A percentile compares a stretch with the other conserved stretches of the same genome.
Evolutionary conservation across 2,888 invertebrate species (phyloP).

Genomic region (Nomada fucata): DNA sequence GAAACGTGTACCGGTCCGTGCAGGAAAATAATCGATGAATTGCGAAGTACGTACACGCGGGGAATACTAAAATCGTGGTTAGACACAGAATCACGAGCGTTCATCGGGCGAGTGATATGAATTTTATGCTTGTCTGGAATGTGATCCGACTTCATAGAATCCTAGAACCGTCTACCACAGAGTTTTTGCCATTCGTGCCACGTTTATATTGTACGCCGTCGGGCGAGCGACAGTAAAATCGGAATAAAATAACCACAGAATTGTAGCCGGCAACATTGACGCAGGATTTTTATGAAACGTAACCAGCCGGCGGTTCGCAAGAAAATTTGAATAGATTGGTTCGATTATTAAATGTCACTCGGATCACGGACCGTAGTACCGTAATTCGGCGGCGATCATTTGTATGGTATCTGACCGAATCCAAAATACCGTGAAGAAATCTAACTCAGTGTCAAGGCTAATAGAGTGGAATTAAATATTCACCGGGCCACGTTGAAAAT

Average conservation of each 20-base stretch:
- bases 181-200: neutral
- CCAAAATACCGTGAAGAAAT: neutral
- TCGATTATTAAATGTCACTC: no score
- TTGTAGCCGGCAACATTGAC: no score
- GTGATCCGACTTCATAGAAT: neutral
- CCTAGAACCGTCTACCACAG: neutral
- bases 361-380: neutral
- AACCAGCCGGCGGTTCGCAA: no score
- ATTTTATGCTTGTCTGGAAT: neutral
- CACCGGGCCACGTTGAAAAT: neutral
- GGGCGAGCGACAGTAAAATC: neutral
- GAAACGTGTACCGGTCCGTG: neutral
- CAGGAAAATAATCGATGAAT: conserved; percentile 2
- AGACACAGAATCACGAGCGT: neutral
- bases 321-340: no score
- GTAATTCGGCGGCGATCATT: neutral
- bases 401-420: no score
- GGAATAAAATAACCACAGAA: no score
- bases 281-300: no score
- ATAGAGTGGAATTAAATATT: conserved; percentile 15
- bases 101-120: neutral
- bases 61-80: neutral
- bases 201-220: neutral
- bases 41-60: neutral
- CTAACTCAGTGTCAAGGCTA: neutral